Base-by-base conservation (phyloP, 2,797 vertebrate species). In the Gymnopithys bicolor region DNA sequence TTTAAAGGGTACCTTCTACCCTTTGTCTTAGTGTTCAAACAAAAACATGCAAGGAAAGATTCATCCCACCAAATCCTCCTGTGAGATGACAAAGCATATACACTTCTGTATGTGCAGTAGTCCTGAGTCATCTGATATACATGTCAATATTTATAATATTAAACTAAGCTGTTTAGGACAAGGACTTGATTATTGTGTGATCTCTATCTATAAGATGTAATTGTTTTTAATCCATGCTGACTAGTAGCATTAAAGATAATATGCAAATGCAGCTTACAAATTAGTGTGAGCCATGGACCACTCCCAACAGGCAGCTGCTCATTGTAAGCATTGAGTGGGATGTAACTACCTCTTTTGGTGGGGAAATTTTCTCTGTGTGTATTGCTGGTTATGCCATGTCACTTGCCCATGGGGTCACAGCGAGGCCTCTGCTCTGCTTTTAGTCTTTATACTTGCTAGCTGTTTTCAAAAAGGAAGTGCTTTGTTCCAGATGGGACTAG, bases 121-220 rank as follows among this genome's bases (percentile, higher is more conserved):
- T 37, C 39, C 41, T 55, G n/a, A 45, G 19, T 64, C 53, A 32
- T 13, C 53, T 79, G n/a, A 7, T 59, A 19, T 28, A 35, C 3
- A 2, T 22, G 24, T 6, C 37, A 45, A 5, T 10, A 39, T 49
- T 51, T 60, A 10, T 5, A 3, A 9, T 2, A 4, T 4, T 60
- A 28, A 64, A 33, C 9, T 24, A 33, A 76, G 7, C 13, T 58
- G 16, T 17, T 10, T 35, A 4, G 0, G n/a, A 48, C 35, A 2
- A 32, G 16, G 35, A 37, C 19, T 53, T 4, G 3, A 43, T 25
- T 77, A 16, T 11, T 43, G 4, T n/a, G 11, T 0, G 1, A 7
- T 27, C 66, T 75, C 3, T 46, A 17, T 18, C 33, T 30, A 28
- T 7, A 78, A 62, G 8, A 37, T 21, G 13, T 1, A 48, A 69